Base-by-base conservation (phyloP, 2,888 invertebrate species). In the Busseola fusca region DNA sequence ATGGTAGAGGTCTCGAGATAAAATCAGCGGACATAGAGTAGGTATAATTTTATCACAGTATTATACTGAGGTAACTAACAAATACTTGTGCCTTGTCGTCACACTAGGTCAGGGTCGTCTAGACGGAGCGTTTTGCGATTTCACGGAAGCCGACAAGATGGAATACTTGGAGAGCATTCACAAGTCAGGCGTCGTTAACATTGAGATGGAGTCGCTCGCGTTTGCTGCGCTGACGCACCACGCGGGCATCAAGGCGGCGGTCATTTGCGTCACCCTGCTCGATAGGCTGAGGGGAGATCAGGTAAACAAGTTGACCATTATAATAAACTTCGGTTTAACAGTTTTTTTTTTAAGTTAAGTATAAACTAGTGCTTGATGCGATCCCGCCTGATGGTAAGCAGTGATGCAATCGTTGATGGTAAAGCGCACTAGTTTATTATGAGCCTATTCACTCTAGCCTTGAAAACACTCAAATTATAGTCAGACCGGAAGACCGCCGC, bases 51-150 rank as follows among this genome's bases (percentile, higher is more conserved):
- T 56, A 64, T 64, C 27, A 54, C 59, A 70, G 45, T 57, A 34
- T 12, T 63, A 48, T 69, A 50, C 27, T 63, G 64, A 67, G 64
- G 69, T 79, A 68, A 60, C 25, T 50, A 66, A 40, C n/a, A 62
- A 64, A 54, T 64, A 54, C 12, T 30, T 52, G 7, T 50, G 25
- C 30, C 58, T 59, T 64, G 30, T 59, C 68, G 54, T 75, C 60
- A 57, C 54, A 65, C 58, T 63, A 98, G 98, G 99, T 45, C 99
- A 99, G 95, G 99, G 98, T 27, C 97, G 99, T 57, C 94, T 99
- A 82, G 99, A 99, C 92, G 99, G 99, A 1, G 99, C 99, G 7
- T 99, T 99, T 94, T 99, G 99, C 93, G 98, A 99, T 87, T 99
- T 98, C 94, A 97, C 97, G 3, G 98, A 98, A 89, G 93, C 96